Base-by-base conservation (phyloP, 2,113 vertebrate genomes). In the Hiodon alosoides region DNA sequence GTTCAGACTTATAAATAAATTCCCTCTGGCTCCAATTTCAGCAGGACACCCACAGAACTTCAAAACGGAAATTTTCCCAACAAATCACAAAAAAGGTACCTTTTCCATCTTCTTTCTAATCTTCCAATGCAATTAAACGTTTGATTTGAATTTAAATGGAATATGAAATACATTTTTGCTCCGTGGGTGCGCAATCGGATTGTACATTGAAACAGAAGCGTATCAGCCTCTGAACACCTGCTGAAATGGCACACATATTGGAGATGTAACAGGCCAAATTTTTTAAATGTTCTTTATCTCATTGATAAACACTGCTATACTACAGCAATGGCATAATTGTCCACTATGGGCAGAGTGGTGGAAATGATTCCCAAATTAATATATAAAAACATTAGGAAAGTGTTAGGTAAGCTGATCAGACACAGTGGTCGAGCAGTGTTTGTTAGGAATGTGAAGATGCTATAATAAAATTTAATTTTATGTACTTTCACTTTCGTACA, bases 81-180 rank as follows among this genome's bases (percentile, higher is more conserved):
- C 90, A 82, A 93, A 91, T 92, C 89, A 86, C 89, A 93, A 93
- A 89, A 93, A 93, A 93, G 91, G 91, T 93, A 89, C 85, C 81
- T 82, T 81, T 82, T 77, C 82, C 80, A 6, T 55, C 81, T 84
- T 78, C 51, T 79, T 85, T 81, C 68, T 79, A 69, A 13, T 73
- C 77, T 67, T 52, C 17, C 65, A 14, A 67, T 53, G 16, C n/a
- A 48, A 53, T 3, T 64, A 4, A 14, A 60, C 51, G 60, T 11
- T 50, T 53, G 48, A 10, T 75, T 59, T 54, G 69, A n/a, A 72
- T 48, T 73, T 69, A 2, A 0, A 60, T 13, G 52, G 70, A 79
- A 71, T 69, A 14, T 74, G 65, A 85, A 83, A 80, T 78, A 74
- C 65, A 78, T 79, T 76, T 81, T 57, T 70, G 73, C 17, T 17